Base-by-base conservation (phyloP, 64 coral and sea anemone genomes). In the Pachyseris speciosa region DNA sequence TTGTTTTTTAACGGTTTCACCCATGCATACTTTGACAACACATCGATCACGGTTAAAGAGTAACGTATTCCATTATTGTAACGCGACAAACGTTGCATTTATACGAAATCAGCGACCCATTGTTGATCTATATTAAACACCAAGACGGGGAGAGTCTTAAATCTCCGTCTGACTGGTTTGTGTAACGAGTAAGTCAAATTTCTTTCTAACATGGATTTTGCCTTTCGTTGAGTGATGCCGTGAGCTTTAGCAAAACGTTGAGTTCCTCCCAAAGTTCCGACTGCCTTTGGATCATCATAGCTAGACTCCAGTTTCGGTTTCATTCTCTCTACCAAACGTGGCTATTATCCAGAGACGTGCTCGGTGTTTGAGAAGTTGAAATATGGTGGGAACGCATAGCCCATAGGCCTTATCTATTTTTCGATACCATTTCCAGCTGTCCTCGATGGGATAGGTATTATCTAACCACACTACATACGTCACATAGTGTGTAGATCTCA, bases 111-210 rank as follows among this genome's bases (percentile, higher is more conserved):
- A 13, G 80, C 90, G 12, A 49, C 36, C 47, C 47, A 86, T 51
- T 92, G 90, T 10, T 75, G 37, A 66, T 92, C 79, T 5, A 61
- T 55, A 1, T 55, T 72, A 45, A 31, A 49, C 3, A 67, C 64
- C 10, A 86, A 25, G 20, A 93, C 81, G 19, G n/a, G 38, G 12
- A 61, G 40, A 2, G 28, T 64, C 9, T 53, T 39, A 86, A 76
- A 86, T 15, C 48, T 7, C 30, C 24, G 15, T 44, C 83, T 74
- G 50, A 47, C 9, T n/a, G 91, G 91, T 70, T 72, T 69, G 37
- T 92, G 90, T 17, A 86, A 17, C 4, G 83, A 53, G 49, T 93
- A 93, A 25, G n/a, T 47, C 47, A 57, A 87, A 52, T 87, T 31
- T 57, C 32, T 57, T 44, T 72, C 9, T 5, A 87, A 57, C 16